phyloP scores from a whole-genome alignment of 1,140 invertebrate genomes.

The Drepana arcuata region DNA sequence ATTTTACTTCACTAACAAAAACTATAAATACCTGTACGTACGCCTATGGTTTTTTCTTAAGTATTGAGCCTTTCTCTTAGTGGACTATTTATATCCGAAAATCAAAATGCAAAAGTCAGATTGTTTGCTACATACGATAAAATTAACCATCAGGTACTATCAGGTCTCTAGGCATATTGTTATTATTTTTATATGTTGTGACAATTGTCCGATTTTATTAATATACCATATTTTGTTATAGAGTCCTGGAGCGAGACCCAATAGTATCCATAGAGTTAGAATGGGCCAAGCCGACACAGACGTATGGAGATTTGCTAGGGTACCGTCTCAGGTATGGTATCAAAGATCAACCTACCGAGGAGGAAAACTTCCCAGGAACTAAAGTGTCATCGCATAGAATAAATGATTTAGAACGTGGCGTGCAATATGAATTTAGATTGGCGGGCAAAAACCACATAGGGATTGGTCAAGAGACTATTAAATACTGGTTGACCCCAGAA shows the following conservation, averaged over 20 bases:
- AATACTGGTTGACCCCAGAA: constrained; percentile 92
- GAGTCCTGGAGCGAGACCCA: constrained; percentile 86
- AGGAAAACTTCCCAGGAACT: constrained; percentile 75
- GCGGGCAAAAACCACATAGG: constrained; percentile 94
- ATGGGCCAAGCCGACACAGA: constrained; percentile 90
- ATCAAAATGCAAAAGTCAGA: no score
- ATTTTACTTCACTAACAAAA: no score
- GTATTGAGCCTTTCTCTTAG: no score
- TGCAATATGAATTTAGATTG: constrained; percentile 95
- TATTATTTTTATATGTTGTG: no score
- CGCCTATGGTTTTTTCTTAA: no score
- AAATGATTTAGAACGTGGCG: constrained; percentile 86
- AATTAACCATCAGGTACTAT: no score
- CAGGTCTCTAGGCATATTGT: no score
- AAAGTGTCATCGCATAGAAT: constrained; percentile 76
- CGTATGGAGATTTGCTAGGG: constrained; percentile 89
- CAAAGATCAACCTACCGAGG: constrained; percentile 83
- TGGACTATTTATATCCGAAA: no score
- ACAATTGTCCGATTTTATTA: no score
- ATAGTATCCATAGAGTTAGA: constrained; percentile 90
- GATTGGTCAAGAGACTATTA: constrained; percentile 92
- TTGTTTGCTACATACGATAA: no score
- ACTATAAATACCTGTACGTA: no score
- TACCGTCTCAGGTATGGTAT: constrained; percentile 91
- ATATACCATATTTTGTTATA: constrained; percentile 54